A percentile compares a stretch with the other conserved stretches of the same genome.
These are phyloP conservation scores for Ictalurus punctatus DNA, from an alignment of 2,113 vertebrate genomes.

Conservation along the genomic window DNA sequence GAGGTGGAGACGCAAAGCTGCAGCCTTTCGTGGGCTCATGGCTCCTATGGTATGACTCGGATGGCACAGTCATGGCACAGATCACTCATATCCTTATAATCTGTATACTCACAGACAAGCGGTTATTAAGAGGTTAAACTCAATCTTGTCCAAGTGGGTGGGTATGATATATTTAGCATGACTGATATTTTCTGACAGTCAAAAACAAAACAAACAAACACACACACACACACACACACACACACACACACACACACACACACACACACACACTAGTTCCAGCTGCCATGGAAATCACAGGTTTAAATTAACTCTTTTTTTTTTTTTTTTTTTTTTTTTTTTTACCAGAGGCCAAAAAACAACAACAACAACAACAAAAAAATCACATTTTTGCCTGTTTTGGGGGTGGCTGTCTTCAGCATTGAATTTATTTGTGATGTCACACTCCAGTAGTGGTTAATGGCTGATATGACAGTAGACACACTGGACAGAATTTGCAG, in stretches of 20 bases:
- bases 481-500: too few relatives aligned
- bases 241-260: too few relatives aligned
- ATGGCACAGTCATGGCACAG: neutral
- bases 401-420: too few relatives aligned
- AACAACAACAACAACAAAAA: too few relatives aligned
- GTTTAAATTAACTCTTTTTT: neutral
- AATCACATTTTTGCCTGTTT: too few relatives aligned
- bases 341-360: too few relatives aligned
- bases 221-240: too few relatives aligned
- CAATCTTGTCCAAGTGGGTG: neutral
- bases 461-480: too few relatives aligned
- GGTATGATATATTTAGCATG: neutral
- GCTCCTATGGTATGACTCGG: neutral
- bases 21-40: slow-evolving; percentile 8
- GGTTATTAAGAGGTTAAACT: neutral
- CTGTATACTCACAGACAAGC: neutral
- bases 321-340: too few relatives aligned
- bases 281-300: neutral
- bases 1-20: slow-evolving; percentile 11
- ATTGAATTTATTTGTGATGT: too few relatives aligned
- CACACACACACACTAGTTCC: too few relatives aligned
- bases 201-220: neutral
- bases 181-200: neutral
- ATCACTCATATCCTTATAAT: neutral
- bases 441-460: too few relatives aligned